Base-by-base conservation (phyloP, 1,140 invertebrate genomes). In the Triops longicaudatus region DNA sequence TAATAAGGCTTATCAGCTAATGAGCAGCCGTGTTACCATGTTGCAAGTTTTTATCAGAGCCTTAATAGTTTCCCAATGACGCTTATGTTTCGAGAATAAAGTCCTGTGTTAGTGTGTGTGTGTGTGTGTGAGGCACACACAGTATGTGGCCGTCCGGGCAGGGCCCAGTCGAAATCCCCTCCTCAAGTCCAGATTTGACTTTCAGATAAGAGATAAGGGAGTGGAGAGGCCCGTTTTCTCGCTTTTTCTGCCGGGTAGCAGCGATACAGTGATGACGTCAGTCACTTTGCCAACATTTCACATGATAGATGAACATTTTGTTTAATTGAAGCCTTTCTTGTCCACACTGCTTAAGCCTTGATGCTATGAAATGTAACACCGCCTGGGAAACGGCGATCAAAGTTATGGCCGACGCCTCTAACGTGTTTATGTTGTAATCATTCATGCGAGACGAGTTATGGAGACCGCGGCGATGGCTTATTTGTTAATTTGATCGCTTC, bases 401-500 rank as follows among this genome's bases (percentile, higher is more conserved):
- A 26, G 63, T 22, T 22, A 72, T 6, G 6, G 63, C 63, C n/a
- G n/a, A 72, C 63, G 26, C 9, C 2, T 72, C 9, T 72, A 26
- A 22, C 2, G n/a, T 72, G 63, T 26, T 72, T n/a, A n/a, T n/a
- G n/a, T 72, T 22, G 26, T 72, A 71, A 17, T 28, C 11, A 63
- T 28, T 41, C 50, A 72, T 10, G 9, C 75, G 43, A 27, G 71
- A 17, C 17, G 28, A 9, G 71, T 71, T 76, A 44, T 26, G 74
- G 17, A n/a, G n/a, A 44, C 10, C 41, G 26, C 37, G 12, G 28
- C 22, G 22, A 44, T 43, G 27, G 41, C 17, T 75, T 76, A 5
- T 75, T 72, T 78, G 17, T 50, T 11, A 50, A 63, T 44, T 50
- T 74, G 27, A 26, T 37, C 28, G 73, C 27, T 75, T 42, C 74